Percentiles rank a stretch among this genome's conserved stretches.
Conservation (phyloP, 2,797 vertebrate species). For the Spinus olivaceus region DNA sequence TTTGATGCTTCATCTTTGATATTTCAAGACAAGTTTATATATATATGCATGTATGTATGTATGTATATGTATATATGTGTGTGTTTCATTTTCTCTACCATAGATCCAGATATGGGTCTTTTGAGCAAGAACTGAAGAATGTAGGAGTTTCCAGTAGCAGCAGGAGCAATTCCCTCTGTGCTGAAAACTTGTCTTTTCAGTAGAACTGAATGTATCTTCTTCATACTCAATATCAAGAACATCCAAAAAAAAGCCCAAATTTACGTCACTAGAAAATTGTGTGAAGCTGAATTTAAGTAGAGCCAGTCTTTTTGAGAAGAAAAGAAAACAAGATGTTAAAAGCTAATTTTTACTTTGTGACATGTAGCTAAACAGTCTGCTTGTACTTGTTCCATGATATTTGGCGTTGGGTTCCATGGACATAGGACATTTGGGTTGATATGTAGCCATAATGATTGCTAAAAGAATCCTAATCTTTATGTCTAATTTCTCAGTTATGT, state of each 20-base stretch:
- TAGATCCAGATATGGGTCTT: not conserved
- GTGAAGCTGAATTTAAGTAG: not conserved
- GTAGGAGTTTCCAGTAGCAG: not conserved
- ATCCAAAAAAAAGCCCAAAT: not conserved
- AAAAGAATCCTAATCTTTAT: not conserved
- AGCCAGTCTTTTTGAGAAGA: not conserved
- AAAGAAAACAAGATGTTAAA: not conserved
- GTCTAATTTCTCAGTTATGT: constrained; percentile 33
- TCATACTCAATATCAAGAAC: not conserved
- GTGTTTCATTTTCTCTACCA: not conserved
- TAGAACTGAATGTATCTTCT: not conserved
- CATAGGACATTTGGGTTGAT: not conserved
- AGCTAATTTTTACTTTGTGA: not conserved
- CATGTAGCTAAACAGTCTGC: not conserved
- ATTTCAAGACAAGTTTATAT: not conserved
- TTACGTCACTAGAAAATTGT: not conserved
- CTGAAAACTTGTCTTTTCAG: not conserved
- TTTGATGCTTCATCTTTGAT: not conserved
- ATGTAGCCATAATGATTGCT: not conserved
- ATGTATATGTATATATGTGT: not conserved
- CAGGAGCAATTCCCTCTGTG: not conserved
- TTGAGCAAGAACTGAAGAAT: not conserved
- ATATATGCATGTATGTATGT: fast-evolving
- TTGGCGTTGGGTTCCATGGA: not conserved
- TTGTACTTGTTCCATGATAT: not conserved